These are phyloP conservation scores for Polylopha cassiicola DNA, from an alignment of 2,888 invertebrate genomes.

Conservation along the genomic window DNA sequence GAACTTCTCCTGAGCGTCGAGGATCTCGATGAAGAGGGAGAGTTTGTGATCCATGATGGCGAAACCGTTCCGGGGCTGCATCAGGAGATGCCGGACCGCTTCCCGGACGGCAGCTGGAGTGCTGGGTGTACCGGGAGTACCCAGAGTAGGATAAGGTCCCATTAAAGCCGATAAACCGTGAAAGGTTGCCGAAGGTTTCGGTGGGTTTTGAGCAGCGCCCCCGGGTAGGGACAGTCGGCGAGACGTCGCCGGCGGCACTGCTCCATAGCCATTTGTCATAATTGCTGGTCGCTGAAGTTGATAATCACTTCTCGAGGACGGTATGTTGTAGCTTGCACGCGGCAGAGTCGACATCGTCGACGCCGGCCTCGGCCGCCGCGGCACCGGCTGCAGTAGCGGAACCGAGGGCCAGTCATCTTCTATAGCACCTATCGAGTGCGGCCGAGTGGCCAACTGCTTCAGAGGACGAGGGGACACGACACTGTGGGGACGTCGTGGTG, in stretches of 20 bases:
- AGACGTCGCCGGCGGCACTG: slow-evolving; percentile 69
- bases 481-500: slow-evolving; percentile 73
- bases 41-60: slow-evolving; percentile 87
- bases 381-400: slow-evolving; percentile 74
- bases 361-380: slow-evolving; percentile 70
- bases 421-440: slow-evolving; percentile 79
- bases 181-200: slow-evolving; percentile 80
- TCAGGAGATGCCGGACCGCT: slow-evolving; percentile 81
- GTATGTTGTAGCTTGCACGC: slow-evolving; percentile 71
- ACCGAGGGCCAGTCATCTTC: slow-evolving; percentile 66
- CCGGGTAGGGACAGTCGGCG: slow-evolving; percentile 76
- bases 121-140: slow-evolving; percentile 65
- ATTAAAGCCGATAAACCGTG: slow-evolving; percentile 71
- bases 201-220: slow-evolving; percentile 62
- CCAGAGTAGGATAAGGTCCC: slow-evolving; percentile 47
- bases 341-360: slow-evolving; percentile 63
- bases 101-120: slow-evolving; percentile 82
- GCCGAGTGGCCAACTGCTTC: slow-evolving; percentile 63
- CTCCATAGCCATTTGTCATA: slow-evolving; percentile 71
- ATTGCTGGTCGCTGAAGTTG: slow-evolving; percentile 76
- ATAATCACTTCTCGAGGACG: slow-evolving; percentile 80
- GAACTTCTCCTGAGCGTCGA: slow-evolving; percentile 88
- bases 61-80: slow-evolving; percentile 84
- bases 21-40: slow-evolving; percentile 87
- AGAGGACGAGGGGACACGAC: slow-evolving; percentile 66